These are phyloP conservation scores for Coranthus polyacanthus DNA, from an alignment of 2,797 vertebrate species.

Conservation along the genomic window DNA sequence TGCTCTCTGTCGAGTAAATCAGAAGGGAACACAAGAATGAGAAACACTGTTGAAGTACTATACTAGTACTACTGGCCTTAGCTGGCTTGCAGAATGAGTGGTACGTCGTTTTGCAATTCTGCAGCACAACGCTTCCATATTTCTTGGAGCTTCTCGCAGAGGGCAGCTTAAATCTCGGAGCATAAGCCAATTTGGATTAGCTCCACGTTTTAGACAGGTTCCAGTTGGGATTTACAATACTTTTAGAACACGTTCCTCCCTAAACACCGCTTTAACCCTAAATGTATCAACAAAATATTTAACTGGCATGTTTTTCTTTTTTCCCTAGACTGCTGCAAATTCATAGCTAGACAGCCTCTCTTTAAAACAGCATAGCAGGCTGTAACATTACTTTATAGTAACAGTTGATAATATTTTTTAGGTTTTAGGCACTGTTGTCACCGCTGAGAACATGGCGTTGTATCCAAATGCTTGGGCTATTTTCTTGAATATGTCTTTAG, in stretches of 20 bases:
- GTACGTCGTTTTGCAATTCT: slow-evolving; percentile 60
- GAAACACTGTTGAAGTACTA: slow-evolving; percentile 30
- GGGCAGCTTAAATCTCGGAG: slow-evolving; percentile 71
- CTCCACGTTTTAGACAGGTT: slow-evolving; percentile 79
- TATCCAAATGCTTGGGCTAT: slow-evolving; percentile 56
- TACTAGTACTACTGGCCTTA: slow-evolving; percentile 37
- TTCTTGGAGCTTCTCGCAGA: slow-evolving; percentile 65
- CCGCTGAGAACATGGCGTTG: slow-evolving; percentile 34
- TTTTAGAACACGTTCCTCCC: slow-evolving; percentile 68
- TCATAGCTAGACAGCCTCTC: slow-evolving; percentile 23
- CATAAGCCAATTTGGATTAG: slow-evolving; percentile 81
- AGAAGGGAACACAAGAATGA: slow-evolving; percentile 29
- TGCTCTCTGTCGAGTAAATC: slow-evolving; percentile 41
- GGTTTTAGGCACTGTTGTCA: slow-evolving; percentile 34
- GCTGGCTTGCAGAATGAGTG: slow-evolving; percentile 37
- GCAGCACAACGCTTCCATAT: slow-evolving; percentile 64
- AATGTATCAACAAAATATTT: slow-evolving; percentile 70
- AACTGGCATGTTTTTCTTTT: slow-evolving; percentile 38
- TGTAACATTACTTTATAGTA: slow-evolving; percentile 43
- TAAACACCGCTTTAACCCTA: slow-evolving; percentile 62
- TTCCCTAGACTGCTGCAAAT: slow-evolving; percentile 33
- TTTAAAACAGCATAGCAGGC: slow-evolving; percentile 39
- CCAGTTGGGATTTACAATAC: slow-evolving; percentile 75
- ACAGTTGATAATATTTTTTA: slow-evolving; percentile 31
- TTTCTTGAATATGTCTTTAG: slow-evolving; percentile 61